These are phyloP conservation scores for Perca schrenkii DNA, from an alignment of 2,113 vertebrate species.

Conservation along the genomic window DNA sequence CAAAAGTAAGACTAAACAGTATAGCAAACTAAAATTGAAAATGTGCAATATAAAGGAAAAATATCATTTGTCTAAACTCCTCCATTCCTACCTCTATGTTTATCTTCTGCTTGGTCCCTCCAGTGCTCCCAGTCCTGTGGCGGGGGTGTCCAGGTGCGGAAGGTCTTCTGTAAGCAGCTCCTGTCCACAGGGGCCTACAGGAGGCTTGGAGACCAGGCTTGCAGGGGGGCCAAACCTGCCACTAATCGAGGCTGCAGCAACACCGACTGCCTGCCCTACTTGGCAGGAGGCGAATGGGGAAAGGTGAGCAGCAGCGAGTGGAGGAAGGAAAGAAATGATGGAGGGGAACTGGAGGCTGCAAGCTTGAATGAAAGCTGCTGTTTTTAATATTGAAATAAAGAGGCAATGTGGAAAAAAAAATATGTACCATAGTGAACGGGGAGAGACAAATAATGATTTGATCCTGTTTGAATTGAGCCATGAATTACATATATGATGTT, in stretches of 20 bases:
- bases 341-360: neutral
- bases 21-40: no score
- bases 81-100: neutral
- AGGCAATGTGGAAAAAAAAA: no score
- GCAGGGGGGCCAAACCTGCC: conserved; percentile 80
- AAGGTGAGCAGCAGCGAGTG: conserved; percentile 81
- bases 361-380: neutral
- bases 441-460: no score
- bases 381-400: neutral
- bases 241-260: conserved; percentile 85
- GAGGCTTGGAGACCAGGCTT: conserved; percentile 83
- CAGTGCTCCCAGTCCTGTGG: conserved; percentile 93
- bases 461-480: no score
- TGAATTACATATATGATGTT: no score
- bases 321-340: neutral
- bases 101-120: neutral
- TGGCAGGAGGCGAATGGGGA: conserved; percentile 88
- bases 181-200: conserved; percentile 89
- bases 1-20: no score
- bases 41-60: no score
- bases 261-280: conserved; percentile 87
- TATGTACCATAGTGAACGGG: no score
- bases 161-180: conserved; percentile 91
- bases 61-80: neutral
- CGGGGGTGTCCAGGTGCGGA: conserved; percentile 87